Percentiles rank a stretch among this genome's conserved stretches.
Conservation (phyloP, 2,888 invertebrate genomes). For the Erebia ligea region DNA sequence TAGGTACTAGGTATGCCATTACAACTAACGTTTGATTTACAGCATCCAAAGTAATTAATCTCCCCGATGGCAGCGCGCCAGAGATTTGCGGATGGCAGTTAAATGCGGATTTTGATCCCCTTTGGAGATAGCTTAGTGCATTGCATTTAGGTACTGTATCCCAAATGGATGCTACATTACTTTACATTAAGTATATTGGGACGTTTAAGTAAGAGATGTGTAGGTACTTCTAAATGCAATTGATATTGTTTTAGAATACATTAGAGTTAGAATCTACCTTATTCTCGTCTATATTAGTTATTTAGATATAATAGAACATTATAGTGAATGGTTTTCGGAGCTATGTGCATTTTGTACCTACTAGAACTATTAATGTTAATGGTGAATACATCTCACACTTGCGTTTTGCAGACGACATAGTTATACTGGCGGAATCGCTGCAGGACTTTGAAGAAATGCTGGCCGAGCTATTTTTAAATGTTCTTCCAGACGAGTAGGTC, state of each 20-base stretch:
- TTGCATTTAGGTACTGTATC: background rate
- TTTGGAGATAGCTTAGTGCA: slow-evolving; percentile 5
- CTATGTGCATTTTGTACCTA: no score
- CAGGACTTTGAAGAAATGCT: no score
- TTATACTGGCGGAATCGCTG: no score
- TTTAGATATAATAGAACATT: no score
- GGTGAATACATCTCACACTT: no score
- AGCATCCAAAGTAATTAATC: slow-evolving; percentile 28
- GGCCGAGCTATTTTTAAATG: no score
- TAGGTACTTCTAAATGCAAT: background rate
- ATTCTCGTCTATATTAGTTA: no score
- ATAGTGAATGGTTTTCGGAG: no score
- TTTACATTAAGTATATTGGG: background rate
- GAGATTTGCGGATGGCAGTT: slow-evolving; percentile 13
- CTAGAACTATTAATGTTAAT: no score
- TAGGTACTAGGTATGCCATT: slow-evolving; percentile 1
- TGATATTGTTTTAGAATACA: background rate
- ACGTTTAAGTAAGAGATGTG: background rate
- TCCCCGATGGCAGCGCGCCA: slow-evolving; percentile 27
- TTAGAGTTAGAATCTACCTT: background rate
- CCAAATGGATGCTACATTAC: slow-evolving; percentile 1
- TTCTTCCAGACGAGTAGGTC: no score
- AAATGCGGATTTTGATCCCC: background rate
- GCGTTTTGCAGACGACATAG: no score
- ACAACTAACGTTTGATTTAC: slow-evolving; percentile 6